Evolutionary conservation across 2,113 vertebrate genomes (phyloP).

Genomic region (Podarcis raffonei): DNA sequence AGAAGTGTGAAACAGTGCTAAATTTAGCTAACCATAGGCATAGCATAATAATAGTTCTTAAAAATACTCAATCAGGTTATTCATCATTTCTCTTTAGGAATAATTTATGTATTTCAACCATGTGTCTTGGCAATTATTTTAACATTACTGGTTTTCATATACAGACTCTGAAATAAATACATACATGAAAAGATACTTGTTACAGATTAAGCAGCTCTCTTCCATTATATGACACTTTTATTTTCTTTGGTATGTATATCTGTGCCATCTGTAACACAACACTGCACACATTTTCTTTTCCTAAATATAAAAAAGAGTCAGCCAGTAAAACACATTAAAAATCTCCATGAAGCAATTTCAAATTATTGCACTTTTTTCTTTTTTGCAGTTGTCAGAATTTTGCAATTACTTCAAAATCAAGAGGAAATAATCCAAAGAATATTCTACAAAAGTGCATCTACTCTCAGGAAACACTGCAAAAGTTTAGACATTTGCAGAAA

Average conservation of each 20-base stretch:
- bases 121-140: background rate
- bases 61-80: background rate
- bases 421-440: background rate
- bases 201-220: background rate
- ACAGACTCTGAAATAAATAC: background rate
- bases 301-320: background rate
- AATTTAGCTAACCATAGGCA: background rate
- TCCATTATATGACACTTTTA: background rate
- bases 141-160: background rate
- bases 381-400: constrained; percentile 23
- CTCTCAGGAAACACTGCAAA: background rate
- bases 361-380: constrained; percentile 7
- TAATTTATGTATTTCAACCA: background rate
- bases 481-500: background rate
- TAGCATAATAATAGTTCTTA: constrained; percentile 17
- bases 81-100: background rate
- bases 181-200: background rate
- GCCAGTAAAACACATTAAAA: constrained; percentile 5
- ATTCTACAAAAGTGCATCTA: background rate
- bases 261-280: background rate
- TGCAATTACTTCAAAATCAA: background rate
- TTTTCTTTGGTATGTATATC: background rate
- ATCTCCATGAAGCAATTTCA: constrained; percentile 15
- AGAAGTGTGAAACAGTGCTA: background rate
- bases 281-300: background rate